Evolutionary conservation across 2,113 vertebrate species (phyloP).

Genomic region (Zeus faber): DNA sequence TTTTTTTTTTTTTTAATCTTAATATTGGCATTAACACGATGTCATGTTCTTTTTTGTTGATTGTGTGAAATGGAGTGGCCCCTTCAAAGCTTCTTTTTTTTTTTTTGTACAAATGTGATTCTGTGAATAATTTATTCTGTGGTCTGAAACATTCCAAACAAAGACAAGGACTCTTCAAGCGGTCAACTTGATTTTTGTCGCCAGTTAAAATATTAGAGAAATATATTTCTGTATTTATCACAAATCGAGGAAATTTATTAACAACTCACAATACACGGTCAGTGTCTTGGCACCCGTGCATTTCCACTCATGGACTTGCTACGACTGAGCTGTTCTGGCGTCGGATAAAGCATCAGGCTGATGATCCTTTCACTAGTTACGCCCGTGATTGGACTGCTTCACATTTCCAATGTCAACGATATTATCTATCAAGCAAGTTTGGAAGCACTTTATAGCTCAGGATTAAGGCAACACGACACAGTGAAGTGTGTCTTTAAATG

Average conservation of each 20-base stretch:
- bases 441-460: conserved; percentile 76
- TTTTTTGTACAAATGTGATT: conserved; percentile 58
- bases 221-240: conserved; percentile 62
- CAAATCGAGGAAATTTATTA: conserved; percentile 40
- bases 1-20: conserved; percentile 28
- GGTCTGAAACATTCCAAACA: conserved; percentile 68
- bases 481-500: conserved; percentile 53
- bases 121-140: conserved; percentile 54
- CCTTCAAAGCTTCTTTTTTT: conserved; percentile 27
- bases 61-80: conserved; percentile 58
- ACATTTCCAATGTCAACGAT: conserved; percentile 37
- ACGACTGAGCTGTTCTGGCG: conserved; percentile 3
- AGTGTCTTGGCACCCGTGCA: neutral
- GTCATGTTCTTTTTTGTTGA: conserved; percentile 38
- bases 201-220: conserved; percentile 47
- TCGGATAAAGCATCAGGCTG: neutral
- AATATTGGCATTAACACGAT: conserved; percentile 22
- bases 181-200: conserved; percentile 48
- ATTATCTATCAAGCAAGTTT: conserved; percentile 64
- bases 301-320: neutral
- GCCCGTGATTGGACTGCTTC: conserved; percentile 34
- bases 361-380: conserved; percentile 14
- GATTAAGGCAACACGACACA: conserved; percentile 50
- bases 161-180: conserved; percentile 46
- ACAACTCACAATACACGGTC: conserved; percentile 15